A percentile compares a stretch with the other conserved stretches of the same genome.
Conservation (phyloP, 2,113 vertebrate species). For the Eclectus roratus region DNA sequence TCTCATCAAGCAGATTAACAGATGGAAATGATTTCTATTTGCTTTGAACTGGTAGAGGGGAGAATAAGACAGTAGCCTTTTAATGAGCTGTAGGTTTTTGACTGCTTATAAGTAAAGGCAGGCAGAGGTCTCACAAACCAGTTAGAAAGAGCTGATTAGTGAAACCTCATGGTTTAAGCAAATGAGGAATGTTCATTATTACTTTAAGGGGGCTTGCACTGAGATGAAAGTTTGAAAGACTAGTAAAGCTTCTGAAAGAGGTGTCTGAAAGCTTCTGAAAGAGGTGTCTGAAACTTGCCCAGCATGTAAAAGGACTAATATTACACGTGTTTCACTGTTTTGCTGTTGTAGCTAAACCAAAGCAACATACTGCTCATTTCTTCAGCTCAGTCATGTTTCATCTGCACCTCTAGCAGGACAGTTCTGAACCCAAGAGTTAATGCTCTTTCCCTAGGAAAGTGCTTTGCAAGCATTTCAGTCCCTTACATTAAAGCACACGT, state of each 20-base stretch:
- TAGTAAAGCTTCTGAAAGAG: not conserved
- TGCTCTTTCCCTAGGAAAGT: not conserved
- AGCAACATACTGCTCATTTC: not conserved
- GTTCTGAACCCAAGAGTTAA: not conserved
- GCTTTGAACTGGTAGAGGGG: not conserved
- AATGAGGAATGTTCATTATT: not conserved
- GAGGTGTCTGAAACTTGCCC: not conserved
- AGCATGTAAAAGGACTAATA: not conserved
- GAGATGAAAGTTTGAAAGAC: not conserved
- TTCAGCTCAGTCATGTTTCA: not conserved
- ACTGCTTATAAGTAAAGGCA: not conserved
- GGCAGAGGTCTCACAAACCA: not conserved
- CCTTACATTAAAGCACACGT: not conserved
- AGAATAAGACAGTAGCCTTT: not conserved
- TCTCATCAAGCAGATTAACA: not conserved
- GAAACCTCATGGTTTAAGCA: not conserved
- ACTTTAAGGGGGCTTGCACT: not conserved
- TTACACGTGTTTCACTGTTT: not conserved
- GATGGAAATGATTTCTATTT: not conserved
- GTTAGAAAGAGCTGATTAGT: not conserved
- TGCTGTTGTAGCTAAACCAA: not conserved
- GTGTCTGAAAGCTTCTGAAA: not conserved
- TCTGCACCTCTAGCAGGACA: not conserved
- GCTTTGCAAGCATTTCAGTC: not conserved
- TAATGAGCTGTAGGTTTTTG: not conserved